Evolutionary conservation across 2,113 vertebrate species (phyloP).

Genomic region (Lepus americanus): DNA sequence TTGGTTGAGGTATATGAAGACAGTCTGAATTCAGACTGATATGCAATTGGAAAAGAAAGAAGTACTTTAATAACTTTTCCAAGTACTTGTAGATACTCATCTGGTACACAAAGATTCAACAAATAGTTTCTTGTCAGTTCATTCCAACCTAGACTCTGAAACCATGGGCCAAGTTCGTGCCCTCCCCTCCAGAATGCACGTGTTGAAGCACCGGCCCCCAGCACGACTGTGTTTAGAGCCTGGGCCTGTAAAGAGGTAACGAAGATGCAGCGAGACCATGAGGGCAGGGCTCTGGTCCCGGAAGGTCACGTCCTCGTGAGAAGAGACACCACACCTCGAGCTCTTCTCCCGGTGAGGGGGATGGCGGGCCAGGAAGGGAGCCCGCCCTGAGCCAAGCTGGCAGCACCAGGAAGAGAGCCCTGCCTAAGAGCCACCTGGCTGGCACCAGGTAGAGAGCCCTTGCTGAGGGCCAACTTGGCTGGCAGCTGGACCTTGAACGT

Average conservation of each 20-base stretch:
- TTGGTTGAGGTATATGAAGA: background rate
- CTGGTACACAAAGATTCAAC: background rate
- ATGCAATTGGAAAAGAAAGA: background rate
- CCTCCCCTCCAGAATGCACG: background rate
- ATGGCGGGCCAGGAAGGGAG: background rate
- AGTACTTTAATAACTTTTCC: background rate
- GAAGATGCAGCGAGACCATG: background rate
- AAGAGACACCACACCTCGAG: background rate
- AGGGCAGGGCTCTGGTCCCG: background rate
- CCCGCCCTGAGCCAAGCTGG: too few species aligned
- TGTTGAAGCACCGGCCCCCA: background rate
- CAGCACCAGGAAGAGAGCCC: too few species aligned
- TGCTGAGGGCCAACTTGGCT: background rate
- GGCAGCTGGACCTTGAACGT: conserved; percentile 4
- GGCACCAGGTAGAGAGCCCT: background rate
- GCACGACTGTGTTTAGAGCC: background rate
- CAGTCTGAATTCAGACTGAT: background rate
- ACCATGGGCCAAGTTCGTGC: background rate
- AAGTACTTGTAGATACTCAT: background rate
- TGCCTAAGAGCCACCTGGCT: too few species aligned
- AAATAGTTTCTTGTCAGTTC: background rate
- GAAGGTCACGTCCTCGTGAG: background rate
- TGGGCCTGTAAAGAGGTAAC: background rate
- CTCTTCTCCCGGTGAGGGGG: background rate
- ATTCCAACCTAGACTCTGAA: background rate